Percentiles rank a stretch among this genome's conserved stretches.
Conservation (phyloP, 2,797 vertebrate species). For the Myoxocephalus aenaeus region DNA sequence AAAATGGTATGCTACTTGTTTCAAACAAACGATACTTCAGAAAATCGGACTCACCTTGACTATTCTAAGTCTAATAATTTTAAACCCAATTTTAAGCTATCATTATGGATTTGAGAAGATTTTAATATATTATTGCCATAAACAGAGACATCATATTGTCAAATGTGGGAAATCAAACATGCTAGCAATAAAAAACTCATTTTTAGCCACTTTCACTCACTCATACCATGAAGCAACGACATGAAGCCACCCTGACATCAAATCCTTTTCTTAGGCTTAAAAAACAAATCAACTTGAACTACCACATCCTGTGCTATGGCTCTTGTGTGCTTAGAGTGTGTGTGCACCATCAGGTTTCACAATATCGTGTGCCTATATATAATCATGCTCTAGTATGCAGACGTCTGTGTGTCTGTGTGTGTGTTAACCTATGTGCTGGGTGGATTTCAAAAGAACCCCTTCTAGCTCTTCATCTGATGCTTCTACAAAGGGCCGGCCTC, state of each 20-base stretch:
- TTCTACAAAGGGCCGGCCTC: constrained; percentile 71
- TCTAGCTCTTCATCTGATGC: constrained; percentile 76
- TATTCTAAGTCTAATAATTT: not conserved
- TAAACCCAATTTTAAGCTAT: not conserved
- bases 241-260: constrained; percentile 7
- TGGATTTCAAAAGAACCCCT: constrained; percentile 70
- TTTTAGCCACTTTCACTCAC: not conserved
- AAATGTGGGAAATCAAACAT: not conserved
- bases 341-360: constrained; percentile 13
- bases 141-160: not conserved
- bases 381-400: constrained; percentile 1
- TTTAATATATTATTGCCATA: constrained; percentile 4
- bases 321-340: not conserved
- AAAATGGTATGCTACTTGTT: not conserved
- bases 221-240: constrained; percentile 11
- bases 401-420: constrained; percentile 28
- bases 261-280: not conserved
- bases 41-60: constrained; percentile 3
- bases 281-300: constrained; percentile 43
- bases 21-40: not conserved
- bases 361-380: not conserved
- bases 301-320: constrained; percentile 12
- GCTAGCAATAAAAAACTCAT: not conserved
- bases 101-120: constrained; percentile 11
- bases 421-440: constrained; percentile 39